Conservation (phyloP, 2,797 vertebrate genomes). For the Centropyge bicolor region DNA sequence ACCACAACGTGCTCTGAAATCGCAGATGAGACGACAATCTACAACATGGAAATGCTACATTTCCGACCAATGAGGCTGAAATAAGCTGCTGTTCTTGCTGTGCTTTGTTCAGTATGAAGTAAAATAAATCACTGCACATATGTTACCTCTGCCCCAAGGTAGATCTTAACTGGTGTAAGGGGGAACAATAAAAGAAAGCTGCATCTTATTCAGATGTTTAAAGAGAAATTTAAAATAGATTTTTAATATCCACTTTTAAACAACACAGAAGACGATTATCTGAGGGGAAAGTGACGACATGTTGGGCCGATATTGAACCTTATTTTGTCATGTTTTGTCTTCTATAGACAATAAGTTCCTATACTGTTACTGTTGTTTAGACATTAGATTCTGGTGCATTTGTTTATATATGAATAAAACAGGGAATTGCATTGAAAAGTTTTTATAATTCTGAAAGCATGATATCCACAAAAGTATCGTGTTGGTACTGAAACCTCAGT, state of each 20-base stretch:
- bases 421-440: too few species aligned
- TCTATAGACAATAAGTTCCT: neutral
- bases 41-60: conserved; percentile 60
- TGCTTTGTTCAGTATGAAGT: conserved; percentile 32
- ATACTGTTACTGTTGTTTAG: neutral
- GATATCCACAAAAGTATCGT: neutral
- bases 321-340: neutral
- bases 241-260: neutral
- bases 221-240: neutral
- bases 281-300: neutral
- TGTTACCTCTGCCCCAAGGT: conserved; percentile 4
- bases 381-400: neutral
- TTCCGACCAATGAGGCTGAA: conserved; percentile 68
- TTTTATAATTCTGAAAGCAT: neutral
- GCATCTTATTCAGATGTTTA: conserved; percentile 7
- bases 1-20: conserved; percentile 43
- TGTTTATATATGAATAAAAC: neutral
- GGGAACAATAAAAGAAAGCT: conserved; percentile 14
- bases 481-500: neutral
- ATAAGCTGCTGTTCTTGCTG: conserved; percentile 30
- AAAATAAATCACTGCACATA: conserved; percentile 40
- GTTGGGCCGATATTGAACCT: neutral
- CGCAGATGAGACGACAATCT: conserved; percentile 59
- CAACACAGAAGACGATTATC: neutral
- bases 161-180: conserved; percentile 2